Base-by-base conservation (phyloP, 2,888 invertebrate genomes). In the Nezara viridula region DNA sequence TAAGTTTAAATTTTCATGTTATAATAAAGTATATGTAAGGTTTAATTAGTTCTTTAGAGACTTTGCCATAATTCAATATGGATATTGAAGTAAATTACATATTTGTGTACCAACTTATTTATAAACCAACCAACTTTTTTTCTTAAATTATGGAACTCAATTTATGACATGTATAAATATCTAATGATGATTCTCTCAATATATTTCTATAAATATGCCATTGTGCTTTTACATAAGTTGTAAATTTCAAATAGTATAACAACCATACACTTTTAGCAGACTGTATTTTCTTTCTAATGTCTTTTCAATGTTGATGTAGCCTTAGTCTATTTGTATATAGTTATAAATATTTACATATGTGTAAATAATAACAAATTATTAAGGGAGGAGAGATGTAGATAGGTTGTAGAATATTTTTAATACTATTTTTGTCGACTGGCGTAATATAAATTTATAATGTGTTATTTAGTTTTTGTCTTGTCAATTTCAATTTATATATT, bases 221-320 rank as follows among this genome's bases (percentile, higher is more conserved):
- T 19, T 19, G 6, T 21, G 19, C 37, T 37, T 19, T 37, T 0
- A 32, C 16, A 37, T 24, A 37, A 32, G 16, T 73, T 27, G 16
- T 10, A 60, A 60, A 60, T 5, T 16, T 32, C 12, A 60, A 73
- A 73, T 73, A 73, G 66, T 73, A 73, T 86, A 86, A 60, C 86
- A 86, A 86, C 88, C 88, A 88, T 77, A 77, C 44, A 88, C 47
- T 88, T 90, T 89, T 89, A 90, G 90, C 50, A 86, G 86, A 86
- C 89, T 90, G 89, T 90, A 89, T 89, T 89, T 73, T 88, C 90
- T 88, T 90, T 90, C 88, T 89, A 86, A 66, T 55, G 81, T 81
- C 81, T 81, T 81, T 77, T 88, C 5, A 88, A 73, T 88, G 73
- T 77, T 87, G 50, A 87, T 5, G 88, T 88, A 88, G 88, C 44